phyloP scores from a whole-genome alignment of 2,888 invertebrate species.

The Ceraclea dissimilis region DNA sequence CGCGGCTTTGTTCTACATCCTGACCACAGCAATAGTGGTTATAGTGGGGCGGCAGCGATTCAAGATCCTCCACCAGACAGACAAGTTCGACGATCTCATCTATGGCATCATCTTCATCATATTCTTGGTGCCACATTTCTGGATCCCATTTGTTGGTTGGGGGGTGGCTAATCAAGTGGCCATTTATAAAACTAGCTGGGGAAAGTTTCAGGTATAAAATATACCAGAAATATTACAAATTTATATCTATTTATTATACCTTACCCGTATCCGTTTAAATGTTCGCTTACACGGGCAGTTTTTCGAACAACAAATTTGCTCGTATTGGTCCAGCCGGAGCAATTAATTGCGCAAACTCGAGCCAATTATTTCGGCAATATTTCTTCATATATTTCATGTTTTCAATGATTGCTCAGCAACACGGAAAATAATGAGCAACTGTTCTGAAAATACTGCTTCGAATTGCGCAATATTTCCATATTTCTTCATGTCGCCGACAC shows the following conservation, averaged over 20 bases:
- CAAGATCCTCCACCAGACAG: conserved; percentile 51
- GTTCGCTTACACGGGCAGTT: too few relatives aligned
- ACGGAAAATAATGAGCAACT: too few relatives aligned
- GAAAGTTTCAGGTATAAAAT: conserved; percentile 50
- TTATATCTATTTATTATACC: not conserved
- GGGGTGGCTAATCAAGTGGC: conserved; percentile 62
- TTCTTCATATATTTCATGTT: too few relatives aligned
- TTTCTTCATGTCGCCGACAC: too few relatives aligned
- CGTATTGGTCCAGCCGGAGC: too few relatives aligned
- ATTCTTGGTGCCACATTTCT: conserved; percentile 61
- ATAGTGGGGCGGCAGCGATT: conserved; percentile 55
- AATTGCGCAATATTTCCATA: too few relatives aligned
- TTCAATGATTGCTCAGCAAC: too few relatives aligned
- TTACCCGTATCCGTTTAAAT: not conserved
- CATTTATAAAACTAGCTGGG: conserved; percentile 63
- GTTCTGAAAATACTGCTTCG: too few relatives aligned
- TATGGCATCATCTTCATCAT: conserved; percentile 60
- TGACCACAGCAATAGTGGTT: conserved; percentile 50
- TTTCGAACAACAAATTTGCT: too few relatives aligned
- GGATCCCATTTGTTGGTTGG: conserved; percentile 65
- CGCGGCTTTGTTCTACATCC: conserved; percentile 55
- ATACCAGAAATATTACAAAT: conserved; percentile 47
- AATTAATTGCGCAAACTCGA: too few relatives aligned
- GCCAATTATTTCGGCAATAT: too few relatives aligned
- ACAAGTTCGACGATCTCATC: conserved; percentile 61